Evolutionary conservation across 2,888 invertebrate genomes (phyloP), one percentile per base, ranked within the genome.

Genomic region (Anagyrus pseudococci): DNA sequence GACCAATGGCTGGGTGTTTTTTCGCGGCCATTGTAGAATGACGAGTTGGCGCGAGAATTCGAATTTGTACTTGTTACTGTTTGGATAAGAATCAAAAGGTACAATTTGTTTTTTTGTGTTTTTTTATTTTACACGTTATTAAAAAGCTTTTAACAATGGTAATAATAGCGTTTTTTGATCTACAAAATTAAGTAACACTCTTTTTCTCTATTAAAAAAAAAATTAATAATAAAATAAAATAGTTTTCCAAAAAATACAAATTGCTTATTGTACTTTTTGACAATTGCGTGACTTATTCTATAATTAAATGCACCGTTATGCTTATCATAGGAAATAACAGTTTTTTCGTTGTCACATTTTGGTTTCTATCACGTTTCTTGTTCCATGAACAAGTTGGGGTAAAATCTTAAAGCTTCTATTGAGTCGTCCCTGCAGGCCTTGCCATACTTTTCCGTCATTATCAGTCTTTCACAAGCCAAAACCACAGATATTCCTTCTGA

Each of bases 341-440:
- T 55, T 58, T n/a, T n/a, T n/a, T 44, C 33, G 50, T 46, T 44
- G 1, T 40, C n/a, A 47, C 7, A 46, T 37, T 33, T 37, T 62
- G 57, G 8, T 19, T 20, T 19, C 41, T 17, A 71, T 76, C 75
- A 77, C 69, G 73, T 72, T 82, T 83, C 79, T 71, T 82, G 74
- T 52, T 80, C 81, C 67, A 93, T 82, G 81, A 98, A 93, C 62
- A 88, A 82, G 84, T 99, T 99, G 0, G 94, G 92, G 83, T 93
- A 99, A 83, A 98, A 99, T 62, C 92, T 86, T 43, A 99, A 83
- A 8, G 98, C 98, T 83, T 98, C 96, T 60, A 97, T 91, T 0
- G 94, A 92, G 79, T 98, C 98, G 82, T 99, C 99, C 60, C 98
- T 86, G 77, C 98, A 98, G 2, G 94, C 88, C 73, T 89, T 85